Evolutionary conservation across 2,888 invertebrate genomes (phyloP).

Genomic region (Drosophila mimetica): DNA sequence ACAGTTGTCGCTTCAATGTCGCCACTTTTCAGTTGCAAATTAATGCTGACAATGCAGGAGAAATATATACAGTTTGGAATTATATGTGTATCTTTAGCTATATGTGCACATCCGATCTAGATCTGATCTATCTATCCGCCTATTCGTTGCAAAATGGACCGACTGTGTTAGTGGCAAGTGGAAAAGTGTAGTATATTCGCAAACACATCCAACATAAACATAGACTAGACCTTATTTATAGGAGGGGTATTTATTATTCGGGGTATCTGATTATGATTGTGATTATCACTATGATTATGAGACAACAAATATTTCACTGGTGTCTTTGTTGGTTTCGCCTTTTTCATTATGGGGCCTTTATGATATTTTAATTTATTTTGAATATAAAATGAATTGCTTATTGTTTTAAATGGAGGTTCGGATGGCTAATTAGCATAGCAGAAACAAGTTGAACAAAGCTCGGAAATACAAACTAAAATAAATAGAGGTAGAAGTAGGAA

Average conservation of each 20-base stretch:
- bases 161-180: too few species aligned
- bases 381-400: slow-evolving; percentile 68
- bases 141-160: slow-evolving; percentile 16
- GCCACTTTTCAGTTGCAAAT: slow-evolving; percentile 67
- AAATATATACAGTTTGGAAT: slow-evolving; percentile 25
- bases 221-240: background rate
- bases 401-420: slow-evolving; percentile 64
- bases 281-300: slow-evolving; percentile 21
- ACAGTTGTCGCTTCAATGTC: slow-evolving; percentile 58
- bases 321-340: background rate
- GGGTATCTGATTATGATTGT: slow-evolving; percentile 11
- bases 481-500: slow-evolving; percentile 29
- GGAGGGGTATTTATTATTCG: slow-evolving; percentile 9
- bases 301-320: slow-evolving; percentile 30
- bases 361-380: slow-evolving; percentile 65
- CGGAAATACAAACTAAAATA: slow-evolving; percentile 39
- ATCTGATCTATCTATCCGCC: slow-evolving; percentile 44
- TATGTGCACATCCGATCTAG: slow-evolving; percentile 36
- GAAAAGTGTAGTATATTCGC: background rate
- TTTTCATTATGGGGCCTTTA: slow-evolving; percentile 30
- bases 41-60: slow-evolving; percentile 68
- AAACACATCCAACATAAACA: slow-evolving; percentile 12
- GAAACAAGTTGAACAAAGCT: slow-evolving; percentile 43
- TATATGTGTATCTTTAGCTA: slow-evolving; percentile 3
- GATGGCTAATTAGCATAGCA: slow-evolving; percentile 68